phyloP scores from a whole-genome alignment of 2,888 invertebrate genomes.

The Acanthosepion lycidas region DNA sequence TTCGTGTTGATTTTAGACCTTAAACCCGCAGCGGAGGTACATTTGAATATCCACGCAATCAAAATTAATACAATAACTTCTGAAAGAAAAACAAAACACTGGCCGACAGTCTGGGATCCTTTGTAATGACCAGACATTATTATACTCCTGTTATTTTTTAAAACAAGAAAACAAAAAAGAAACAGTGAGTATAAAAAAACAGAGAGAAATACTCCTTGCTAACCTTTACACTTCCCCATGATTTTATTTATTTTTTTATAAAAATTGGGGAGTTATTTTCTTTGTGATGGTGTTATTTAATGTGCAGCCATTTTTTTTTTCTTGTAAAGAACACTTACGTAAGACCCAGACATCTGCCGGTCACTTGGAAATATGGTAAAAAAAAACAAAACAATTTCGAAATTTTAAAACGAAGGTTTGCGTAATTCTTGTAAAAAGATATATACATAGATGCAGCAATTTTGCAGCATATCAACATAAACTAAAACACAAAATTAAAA shows the following conservation, averaged over 20 bases:
- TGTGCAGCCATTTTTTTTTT: neutral
- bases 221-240: neutral
- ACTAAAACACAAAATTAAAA: neutral
- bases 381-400: neutral
- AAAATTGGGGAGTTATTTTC: neutral
- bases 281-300: neutral
- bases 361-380: neutral
- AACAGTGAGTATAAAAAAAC: neutral
- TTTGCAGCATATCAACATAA: neutral
- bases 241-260: neutral
- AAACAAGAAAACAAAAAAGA: neutral
- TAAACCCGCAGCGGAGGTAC: neutral
- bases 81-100: neutral
- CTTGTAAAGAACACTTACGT: neutral
- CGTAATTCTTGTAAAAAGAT: neutral
- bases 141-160: neutral
- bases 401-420: neutral
- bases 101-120: neutral
- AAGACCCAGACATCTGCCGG: neutral
- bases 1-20: neutral
- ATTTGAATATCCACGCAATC: no score
- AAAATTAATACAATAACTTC: neutral
- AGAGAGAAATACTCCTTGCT: neutral
- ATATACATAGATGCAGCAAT: neutral
- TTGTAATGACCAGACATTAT: neutral